phyloP scores from a whole-genome alignment of 2,113 vertebrate genomes.

The Syngnathoides biaculeatus region DNA sequence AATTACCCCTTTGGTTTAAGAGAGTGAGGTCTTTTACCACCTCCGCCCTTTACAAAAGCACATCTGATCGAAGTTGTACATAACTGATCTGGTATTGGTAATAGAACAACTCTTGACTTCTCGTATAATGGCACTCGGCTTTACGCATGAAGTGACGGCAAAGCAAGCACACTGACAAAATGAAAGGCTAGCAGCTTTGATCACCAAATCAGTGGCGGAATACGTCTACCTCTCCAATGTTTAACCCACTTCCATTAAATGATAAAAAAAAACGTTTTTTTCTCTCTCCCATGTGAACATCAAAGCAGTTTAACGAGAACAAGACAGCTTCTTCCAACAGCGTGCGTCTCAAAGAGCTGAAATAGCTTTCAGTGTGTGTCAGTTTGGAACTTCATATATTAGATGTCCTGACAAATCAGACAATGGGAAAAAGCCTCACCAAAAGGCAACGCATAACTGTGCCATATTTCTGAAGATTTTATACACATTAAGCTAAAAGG shows the following conservation, averaged over 20 bases:
- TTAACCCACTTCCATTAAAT: slow-evolving; percentile 54
- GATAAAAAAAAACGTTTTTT: slow-evolving; percentile 34
- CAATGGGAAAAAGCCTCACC: slow-evolving; percentile 38
- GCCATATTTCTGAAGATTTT: slow-evolving; percentile 38
- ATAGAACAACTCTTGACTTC: slow-evolving; percentile 44
- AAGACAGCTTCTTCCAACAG: slow-evolving; percentile 13
- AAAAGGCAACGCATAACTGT: slow-evolving; percentile 26
- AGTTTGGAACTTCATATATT: slow-evolving; percentile 35
- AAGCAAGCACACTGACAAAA: slow-evolving; percentile 38
- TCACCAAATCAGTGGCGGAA: slow-evolving; percentile 50
- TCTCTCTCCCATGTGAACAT: slow-evolving; percentile 15
- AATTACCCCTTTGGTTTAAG: too few relatives aligned
- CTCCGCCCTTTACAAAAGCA: too few relatives aligned
- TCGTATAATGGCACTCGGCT: slow-evolving; percentile 54
- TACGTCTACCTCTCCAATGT: slow-evolving; percentile 32
- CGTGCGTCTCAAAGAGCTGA: slow-evolving; percentile 22
- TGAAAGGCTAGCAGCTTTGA: slow-evolving; percentile 57
- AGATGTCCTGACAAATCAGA: slow-evolving; percentile 40
- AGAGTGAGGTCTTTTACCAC: too few relatives aligned
- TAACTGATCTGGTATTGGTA: too few relatives aligned
- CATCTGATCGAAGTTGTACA: too few relatives aligned
- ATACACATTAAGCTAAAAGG: slow-evolving; percentile 58
- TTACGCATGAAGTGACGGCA: slow-evolving; percentile 45
- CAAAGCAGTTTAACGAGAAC: slow-evolving; percentile 31
- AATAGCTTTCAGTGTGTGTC: slow-evolving; percentile 20